Percentiles rank a stretch among this genome's conserved stretches.
Conservation (phyloP, 2,113 vertebrate genomes). For the Heterotis niloticus region DNA sequence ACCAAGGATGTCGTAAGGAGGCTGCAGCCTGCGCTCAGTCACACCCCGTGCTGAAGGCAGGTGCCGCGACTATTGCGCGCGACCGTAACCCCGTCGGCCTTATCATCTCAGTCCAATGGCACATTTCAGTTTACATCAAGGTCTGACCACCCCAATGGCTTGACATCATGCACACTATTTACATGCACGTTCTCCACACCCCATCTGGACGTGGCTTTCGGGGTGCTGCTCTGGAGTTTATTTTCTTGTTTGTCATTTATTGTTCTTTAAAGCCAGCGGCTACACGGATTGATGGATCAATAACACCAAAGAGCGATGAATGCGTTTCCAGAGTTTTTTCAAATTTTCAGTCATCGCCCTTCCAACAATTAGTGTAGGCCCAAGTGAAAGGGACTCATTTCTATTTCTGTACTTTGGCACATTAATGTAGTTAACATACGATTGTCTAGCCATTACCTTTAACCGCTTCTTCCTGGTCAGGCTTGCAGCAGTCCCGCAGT, state of each 20-base stretch:
- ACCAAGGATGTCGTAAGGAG: background rate
- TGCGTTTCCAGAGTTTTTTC: too few species aligned
- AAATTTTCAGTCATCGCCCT: too few species aligned
- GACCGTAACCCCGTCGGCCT: conserved; percentile 15
- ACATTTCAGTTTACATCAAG: conserved; percentile 33
- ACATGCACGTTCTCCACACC: background rate
- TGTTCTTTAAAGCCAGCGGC: background rate
- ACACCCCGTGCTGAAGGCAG: conserved; percentile 9
- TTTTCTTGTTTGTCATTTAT: conserved; percentile 12
- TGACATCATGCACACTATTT: conserved; percentile 23
- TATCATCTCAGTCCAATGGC: conserved; percentile 28
- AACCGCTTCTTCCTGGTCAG: too few species aligned
- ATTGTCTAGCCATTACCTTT: too few species aligned
- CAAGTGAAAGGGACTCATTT: too few species aligned
- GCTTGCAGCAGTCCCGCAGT: too few species aligned
- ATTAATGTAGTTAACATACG: too few species aligned
- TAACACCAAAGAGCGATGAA: too few species aligned
- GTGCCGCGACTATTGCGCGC: conserved; percentile 17
- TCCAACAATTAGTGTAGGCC: too few species aligned
- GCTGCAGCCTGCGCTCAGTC: background rate
- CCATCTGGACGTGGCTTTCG: conserved; percentile 15
- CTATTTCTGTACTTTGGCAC: too few species aligned
- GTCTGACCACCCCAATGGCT: conserved; percentile 20
- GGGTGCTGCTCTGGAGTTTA: background rate
- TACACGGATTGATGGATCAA: too few species aligned